Base-by-base conservation (phyloP, 2,113 vertebrate genomes). In the Dasyprocta punctata region DNA sequence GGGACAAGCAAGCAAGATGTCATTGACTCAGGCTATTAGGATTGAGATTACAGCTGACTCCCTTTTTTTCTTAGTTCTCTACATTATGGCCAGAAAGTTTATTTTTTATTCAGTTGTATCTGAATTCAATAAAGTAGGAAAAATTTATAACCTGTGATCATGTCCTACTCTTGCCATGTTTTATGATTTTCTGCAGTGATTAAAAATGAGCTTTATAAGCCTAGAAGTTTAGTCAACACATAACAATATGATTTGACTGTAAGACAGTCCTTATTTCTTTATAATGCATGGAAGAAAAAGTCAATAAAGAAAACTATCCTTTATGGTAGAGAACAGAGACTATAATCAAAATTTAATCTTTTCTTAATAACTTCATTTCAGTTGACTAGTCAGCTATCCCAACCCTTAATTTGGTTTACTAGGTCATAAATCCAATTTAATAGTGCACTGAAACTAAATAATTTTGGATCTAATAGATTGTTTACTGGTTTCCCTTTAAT, bases 271-370 rank as follows among this genome's bases (percentile, higher is more conserved):
- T 78, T 94, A 89, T 90, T 77, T 88, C 77, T 94, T 96, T 71
- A 89, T 38, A 85, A 7, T 81, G 4, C 38, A 78, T 7, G 14
- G 10, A 67, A 94, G 41, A 83, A 97, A 96, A 77, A 56, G 19
- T 47, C 93, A 86, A 13, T 30, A n/a, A 89, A 82, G 36, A 88
- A 81, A 96, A 90, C 9, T 58, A 61, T 60, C 65, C 81, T 61
- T 94, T 54, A 63, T 24, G 44, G 77, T 77, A 65, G 52, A 96
- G 69, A 85, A 71, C 17, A 94, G 56, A 94, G 56, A 49, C 3
- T 17, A 24, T 95, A 86, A 85, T 92, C 77, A 90, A 52, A 94
- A 92, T 96, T 96, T 92, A 95, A 88, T 94, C 84, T 86, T 93
- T 94, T 56, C 92, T 54, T 33, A 83, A 94, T 95, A 56, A 86